Evolutionary conservation across 2,113 vertebrate species (phyloP), one percentile per base, ranked within the genome.

Genomic region (Catharus fuscescens): DNA sequence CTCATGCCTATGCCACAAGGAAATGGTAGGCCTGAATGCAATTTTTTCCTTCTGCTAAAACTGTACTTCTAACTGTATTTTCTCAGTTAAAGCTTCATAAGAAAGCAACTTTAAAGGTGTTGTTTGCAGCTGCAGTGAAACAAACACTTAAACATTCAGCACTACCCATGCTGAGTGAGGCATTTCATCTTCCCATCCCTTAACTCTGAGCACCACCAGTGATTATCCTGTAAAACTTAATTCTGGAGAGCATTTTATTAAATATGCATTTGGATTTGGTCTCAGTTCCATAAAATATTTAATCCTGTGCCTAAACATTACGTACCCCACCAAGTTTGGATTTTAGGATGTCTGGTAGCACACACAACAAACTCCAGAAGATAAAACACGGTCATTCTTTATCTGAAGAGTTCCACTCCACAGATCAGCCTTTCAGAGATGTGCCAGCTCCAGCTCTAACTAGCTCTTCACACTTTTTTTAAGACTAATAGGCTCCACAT

Each of bases 391-490:
- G 36, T 66, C 32, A 25, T 40, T 19, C 88, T 80, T 70, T 50
- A 87, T 50, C 78, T 84, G 80, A 82, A 92, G 84, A 85, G 93
- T 86, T 92, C 34, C 71, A 77, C 64, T 93, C 67, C 23, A 38
- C 85, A 64, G 74, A 83, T 69, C 56, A 90, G 93, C 90, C 82
- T 80, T 80, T 85, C 88, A 94, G 81, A 92, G 81, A 52, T 18
- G 64, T 36, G 71, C 93, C 92, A 93, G 87, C 92, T 92, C 47
- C 9, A 2, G 87, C 92, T 83, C 88, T 96, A 91, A 95, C 85
- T 86, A 94, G 92, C 90, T 94, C 94, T 96, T 96, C 90, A 95
- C 94, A 88, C 81, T 96, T 96, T 93, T 92, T 93, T 92, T n/a
- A 94, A 93, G 88, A 88, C 93, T 94, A 96, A 96, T 56, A 80